phyloP scores from a whole-genome alignment of 2,113 vertebrate species.

The Paralichthys olivaceus region DNA sequence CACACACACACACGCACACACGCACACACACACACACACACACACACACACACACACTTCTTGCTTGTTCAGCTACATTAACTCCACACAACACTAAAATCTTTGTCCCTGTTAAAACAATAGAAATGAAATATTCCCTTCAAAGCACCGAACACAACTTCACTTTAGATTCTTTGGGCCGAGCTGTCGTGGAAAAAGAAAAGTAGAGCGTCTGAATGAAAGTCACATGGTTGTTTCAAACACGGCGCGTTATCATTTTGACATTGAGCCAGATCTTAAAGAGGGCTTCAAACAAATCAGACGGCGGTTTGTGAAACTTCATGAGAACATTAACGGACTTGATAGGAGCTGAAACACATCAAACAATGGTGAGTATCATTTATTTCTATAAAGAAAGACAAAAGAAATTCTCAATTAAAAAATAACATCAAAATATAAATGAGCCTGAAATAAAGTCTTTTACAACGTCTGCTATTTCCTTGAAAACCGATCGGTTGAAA shows the following conservation, averaged over 20 bases:
- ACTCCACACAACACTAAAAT: too few species aligned
- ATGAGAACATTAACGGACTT: too few species aligned
- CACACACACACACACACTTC: conserved; percentile 5
- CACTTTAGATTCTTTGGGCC: conserved; percentile 1
- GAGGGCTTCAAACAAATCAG: background rate
- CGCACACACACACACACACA: conserved; percentile 19
- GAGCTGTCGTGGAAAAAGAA: conserved; percentile 27
- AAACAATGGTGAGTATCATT: background rate
- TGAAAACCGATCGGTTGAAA: too few species aligned
- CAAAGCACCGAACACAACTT: background rate
- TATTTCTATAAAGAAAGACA: background rate
- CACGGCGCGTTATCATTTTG: too few species aligned
- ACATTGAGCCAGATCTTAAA: too few species aligned
- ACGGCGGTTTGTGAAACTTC: background rate
- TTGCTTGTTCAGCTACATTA: too few species aligned
- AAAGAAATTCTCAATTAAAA: background rate
- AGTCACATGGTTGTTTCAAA: too few species aligned
- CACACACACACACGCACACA: conserved; percentile 33
- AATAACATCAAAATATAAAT: too few species aligned
- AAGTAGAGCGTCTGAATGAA: too few species aligned
- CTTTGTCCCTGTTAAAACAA: background rate
- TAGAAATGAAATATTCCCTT: background rate
- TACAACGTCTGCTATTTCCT: too few species aligned
- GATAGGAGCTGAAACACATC: background rate
- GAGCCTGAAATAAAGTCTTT: too few species aligned